Evolutionary conservation across 2,113 vertebrate species (phyloP).

Genomic region (Aviceda subcristata): DNA sequence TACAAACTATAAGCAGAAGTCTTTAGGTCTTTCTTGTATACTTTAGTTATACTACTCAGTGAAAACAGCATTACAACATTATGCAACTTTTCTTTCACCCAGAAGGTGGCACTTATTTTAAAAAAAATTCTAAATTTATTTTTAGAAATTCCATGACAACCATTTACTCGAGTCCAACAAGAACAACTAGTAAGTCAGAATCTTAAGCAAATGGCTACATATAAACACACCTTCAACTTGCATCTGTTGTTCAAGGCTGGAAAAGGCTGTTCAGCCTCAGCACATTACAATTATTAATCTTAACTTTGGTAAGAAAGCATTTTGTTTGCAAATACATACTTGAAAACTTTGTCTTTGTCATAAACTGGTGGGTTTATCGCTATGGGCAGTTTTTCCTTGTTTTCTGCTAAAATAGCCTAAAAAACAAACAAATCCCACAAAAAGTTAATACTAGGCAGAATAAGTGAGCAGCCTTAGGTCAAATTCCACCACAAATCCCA

Average conservation of each 20-base stretch:
- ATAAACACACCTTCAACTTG: neutral
- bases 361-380: constrained; percentile 56
- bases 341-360: constrained; percentile 81
- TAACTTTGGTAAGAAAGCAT: neutral
- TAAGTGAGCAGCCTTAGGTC: neutral
- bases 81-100: neutral
- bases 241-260: neutral
- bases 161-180: neutral
- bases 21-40: neutral
- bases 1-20: neutral
- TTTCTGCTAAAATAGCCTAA: constrained; percentile 83
- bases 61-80: neutral
- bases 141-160: neutral
- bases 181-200: neutral
- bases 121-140: neutral
- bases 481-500: neutral
- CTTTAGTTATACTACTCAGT: neutral
- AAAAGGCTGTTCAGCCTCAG: neutral
- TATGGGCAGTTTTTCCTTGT: constrained; percentile 85
- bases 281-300: neutral
- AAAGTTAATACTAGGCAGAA: neutral
- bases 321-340: constrained; percentile 70
- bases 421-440: neutral
- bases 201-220: neutral
- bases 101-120: neutral